Base-by-base conservation (phyloP, 1,140 invertebrate genomes). In the Polypedilum pembai region DNA sequence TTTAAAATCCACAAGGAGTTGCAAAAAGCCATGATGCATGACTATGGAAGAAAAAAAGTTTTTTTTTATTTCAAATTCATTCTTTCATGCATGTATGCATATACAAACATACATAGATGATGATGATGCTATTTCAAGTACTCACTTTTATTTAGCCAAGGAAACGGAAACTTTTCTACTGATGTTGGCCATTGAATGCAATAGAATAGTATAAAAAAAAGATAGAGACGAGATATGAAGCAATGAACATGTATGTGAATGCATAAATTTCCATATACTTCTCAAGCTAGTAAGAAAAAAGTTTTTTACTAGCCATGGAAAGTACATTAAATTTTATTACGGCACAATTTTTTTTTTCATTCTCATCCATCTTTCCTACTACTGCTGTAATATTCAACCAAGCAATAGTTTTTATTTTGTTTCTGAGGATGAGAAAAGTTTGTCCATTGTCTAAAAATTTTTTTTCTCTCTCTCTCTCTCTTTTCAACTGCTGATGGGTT, bases 301-400 rank as follows among this genome's bases (percentile, higher is more conserved):
- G 18, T 69, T 69, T 21, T 18, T 18, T 18, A 21, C 65, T 69
- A 69, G 65, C 17, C 8, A 69, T 56, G 45, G 45, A n/a, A 18
- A 69, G 65, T 20, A 69, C 65, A 69, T 69, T 69, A 69, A 69
- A 69, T 69, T 69, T 69, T 69, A 69, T 69, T 69, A 69, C 17
- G 65, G 20, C 20, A 69, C 65, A 69, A 56, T 56, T 56, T 56
- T 56, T 45, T n/a, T n/a, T 33, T 33, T 33, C 24, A 33, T 33
- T 33, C 24, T 33, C 24, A 5, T 33, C 24, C 24, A 33, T 33
- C 24, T 33, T 33, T 33, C 12, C 45, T 56, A 12, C n/a, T 33
- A 33, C 8, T 45, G 41, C 41, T 45, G 8, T 45, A 45, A 45
- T 45, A 15, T 45, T 12, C 41, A 33, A 33, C 24, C 24, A 45